Percentiles rank a stretch among this genome's conserved stretches.
phyloP scores from a whole-genome alignment of 1,140 invertebrate genomes.

The Aphaenogaster floridana region DNA sequence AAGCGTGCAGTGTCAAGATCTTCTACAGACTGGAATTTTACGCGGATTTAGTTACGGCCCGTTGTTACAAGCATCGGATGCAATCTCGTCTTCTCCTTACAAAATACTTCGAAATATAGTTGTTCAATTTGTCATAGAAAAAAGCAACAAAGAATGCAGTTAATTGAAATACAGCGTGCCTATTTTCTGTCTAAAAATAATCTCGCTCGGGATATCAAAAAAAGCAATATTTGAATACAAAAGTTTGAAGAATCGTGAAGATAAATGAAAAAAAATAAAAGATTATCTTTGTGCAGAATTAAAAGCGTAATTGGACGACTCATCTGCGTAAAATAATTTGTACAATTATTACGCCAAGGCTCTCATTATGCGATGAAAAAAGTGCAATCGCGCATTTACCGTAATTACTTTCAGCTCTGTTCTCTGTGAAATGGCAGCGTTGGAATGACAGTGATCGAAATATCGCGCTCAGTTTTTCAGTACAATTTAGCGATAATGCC shows the following conservation, averaged over 20 bases:
- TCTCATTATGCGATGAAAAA: conserved; percentile 37
- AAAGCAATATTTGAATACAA: not conserved
- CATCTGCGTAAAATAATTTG: conserved; percentile 38
- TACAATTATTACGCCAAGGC: conserved; percentile 23
- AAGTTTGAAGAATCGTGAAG: not conserved
- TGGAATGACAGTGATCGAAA: conserved; percentile 56
- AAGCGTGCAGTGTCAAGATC: conserved; percentile 79
- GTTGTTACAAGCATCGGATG: conserved; percentile 44
- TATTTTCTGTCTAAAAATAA: not conserved
- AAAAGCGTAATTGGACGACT: conserved; percentile 34
- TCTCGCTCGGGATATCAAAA: not conserved
- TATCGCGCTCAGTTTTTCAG: conserved; percentile 46
- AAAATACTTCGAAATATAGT: conserved; percentile 7
- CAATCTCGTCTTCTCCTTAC: conserved; percentile 28
- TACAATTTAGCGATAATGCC: conserved; percentile 60
- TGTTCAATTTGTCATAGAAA: conserved; percentile 12
- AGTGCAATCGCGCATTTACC: not conserved
- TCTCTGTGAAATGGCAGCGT: conserved; percentile 28
- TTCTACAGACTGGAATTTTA: conserved; percentile 75
- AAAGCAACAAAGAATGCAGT: not conserved
- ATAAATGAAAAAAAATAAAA: not conserved
- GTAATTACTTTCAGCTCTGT: conserved; percentile 38
- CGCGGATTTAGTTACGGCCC: conserved; percentile 73
- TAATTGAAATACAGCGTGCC: conserved; percentile 2
- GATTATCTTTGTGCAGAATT: conserved; percentile 4